Conservation (phyloP, 2,888 invertebrate species). For the Mesoligia furuncula region DNA sequence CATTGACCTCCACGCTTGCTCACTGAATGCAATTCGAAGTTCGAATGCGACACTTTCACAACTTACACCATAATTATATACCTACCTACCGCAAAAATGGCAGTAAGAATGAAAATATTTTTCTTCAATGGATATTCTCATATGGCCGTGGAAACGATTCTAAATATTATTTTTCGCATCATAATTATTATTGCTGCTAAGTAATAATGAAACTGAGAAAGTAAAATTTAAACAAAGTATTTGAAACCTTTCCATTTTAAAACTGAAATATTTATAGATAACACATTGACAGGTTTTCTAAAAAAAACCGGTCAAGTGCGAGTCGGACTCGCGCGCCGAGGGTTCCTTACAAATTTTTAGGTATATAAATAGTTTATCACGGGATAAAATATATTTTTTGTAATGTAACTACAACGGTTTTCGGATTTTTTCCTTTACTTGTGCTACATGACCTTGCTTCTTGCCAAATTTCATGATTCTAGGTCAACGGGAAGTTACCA, state of each 20-base stretch:
- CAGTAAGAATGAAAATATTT: slow-evolving; percentile 27
- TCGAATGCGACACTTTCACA: background rate
- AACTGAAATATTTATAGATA: background rate
- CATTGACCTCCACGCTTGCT: too few relatives aligned
- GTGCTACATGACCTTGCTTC: too few relatives aligned
- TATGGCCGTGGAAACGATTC: background rate
- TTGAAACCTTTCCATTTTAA: background rate
- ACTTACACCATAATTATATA: background rate
- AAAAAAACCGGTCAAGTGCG: too few relatives aligned
- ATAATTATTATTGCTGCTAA: background rate
- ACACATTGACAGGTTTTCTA: slow-evolving; percentile 6
- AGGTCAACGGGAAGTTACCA: too few relatives aligned
- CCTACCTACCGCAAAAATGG: background rate
- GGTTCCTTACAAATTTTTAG: too few relatives aligned
- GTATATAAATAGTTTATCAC: too few relatives aligned
- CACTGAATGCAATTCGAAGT: background rate
- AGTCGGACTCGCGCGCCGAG: too few relatives aligned
- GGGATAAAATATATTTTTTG: too few relatives aligned
- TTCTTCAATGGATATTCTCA: background rate
- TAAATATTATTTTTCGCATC: slow-evolving; percentile 32
- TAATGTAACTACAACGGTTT: too few relatives aligned
- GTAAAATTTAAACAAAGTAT: background rate
- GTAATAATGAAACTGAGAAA: background rate
- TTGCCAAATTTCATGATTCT: too few relatives aligned
- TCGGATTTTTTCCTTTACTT: too few relatives aligned